phyloP scores from a whole-genome alignment of 2,113 vertebrate genomes.

The Guaruba guarouba region DNA sequence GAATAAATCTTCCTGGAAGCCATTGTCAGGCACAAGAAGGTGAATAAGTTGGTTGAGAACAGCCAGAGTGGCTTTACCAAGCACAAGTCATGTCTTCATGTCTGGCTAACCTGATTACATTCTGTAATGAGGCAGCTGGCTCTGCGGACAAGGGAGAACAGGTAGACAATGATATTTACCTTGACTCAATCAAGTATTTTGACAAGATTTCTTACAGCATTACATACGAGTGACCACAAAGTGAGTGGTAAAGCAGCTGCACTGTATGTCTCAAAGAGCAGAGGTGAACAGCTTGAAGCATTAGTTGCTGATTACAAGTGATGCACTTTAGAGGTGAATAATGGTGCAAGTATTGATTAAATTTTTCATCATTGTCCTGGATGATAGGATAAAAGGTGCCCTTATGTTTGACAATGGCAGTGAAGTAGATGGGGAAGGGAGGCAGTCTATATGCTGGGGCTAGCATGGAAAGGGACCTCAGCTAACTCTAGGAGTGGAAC shows the following conservation, averaged over 20 bases:
- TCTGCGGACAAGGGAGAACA: neutral
- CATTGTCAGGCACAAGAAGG: neutral
- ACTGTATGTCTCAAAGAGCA: neutral
- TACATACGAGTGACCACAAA: neutral
- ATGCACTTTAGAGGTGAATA: neutral
- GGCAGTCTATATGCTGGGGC: rapidly evolving
- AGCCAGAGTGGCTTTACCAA: neutral
- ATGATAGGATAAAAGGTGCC: neutral
- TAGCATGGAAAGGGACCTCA: neutral
- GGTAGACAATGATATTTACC: neutral
- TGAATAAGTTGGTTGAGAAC: neutral
- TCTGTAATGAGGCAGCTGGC: neutral
- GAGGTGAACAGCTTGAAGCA: neutral
- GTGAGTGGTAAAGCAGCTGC: neutral
- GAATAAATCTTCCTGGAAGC: neutral
- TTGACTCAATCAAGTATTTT: neutral
- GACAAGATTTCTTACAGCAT: neutral
- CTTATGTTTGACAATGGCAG: neutral
- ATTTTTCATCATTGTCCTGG: neutral
- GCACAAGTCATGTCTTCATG: neutral
- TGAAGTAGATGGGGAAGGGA: neutral
- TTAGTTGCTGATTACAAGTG: neutral
- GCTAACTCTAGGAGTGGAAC: neutral
- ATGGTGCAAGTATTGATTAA: neutral
- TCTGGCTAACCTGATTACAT: neutral